Evolutionary conservation across 2,888 invertebrate species (phyloP), one percentile per base, ranked within the genome.

Genomic region (Bedellia somnulentella): DNA sequence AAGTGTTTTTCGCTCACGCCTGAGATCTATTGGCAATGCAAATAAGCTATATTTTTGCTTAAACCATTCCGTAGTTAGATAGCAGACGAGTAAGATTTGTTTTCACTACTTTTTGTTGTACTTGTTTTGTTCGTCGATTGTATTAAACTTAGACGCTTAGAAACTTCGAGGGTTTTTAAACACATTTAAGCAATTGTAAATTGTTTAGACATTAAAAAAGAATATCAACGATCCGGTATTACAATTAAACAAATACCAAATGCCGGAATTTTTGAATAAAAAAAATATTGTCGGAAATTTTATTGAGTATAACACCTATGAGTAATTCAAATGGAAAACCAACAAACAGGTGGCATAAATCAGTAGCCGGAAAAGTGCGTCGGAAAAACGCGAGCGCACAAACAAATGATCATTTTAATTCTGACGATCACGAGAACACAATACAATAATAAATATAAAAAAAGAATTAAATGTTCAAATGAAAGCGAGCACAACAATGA

Each of bases 401-500:
- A 61, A 63, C 58, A 66, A 67, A 66, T 62, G 54, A 61, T 56
- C 54, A 46, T 44, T 50, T 52, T 55, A 49, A 46, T 49, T 39
- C 45, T 46, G 34, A 37, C 46, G 44, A 52, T 60, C 53, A 49
- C 49, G 52, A 57, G 56, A 59, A 59, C 52, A 59, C 47, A 57
- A 58, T 56, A n/a, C 24, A 11, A n/a, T n/a, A n/a, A n/a, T 15
- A 60, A 57, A 53, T 47, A 57, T 56, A 53, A 59, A 61, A 45
- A 49, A 61, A 68, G 63, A n/a, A 62, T 55, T 63, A 57, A 64
- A 57, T 57, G 59, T 55, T 57, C 52, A 64, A 70, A 68, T 64
- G 57, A 59, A 66, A 63, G 61, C 57, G 55, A 54, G 64, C 67
- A 67, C 59, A 60, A 67, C 70, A 62, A 68, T 71, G 66, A 66